Conservation (phyloP, 2,797 vertebrate genomes). For the Benthosema pterotum region DNA sequence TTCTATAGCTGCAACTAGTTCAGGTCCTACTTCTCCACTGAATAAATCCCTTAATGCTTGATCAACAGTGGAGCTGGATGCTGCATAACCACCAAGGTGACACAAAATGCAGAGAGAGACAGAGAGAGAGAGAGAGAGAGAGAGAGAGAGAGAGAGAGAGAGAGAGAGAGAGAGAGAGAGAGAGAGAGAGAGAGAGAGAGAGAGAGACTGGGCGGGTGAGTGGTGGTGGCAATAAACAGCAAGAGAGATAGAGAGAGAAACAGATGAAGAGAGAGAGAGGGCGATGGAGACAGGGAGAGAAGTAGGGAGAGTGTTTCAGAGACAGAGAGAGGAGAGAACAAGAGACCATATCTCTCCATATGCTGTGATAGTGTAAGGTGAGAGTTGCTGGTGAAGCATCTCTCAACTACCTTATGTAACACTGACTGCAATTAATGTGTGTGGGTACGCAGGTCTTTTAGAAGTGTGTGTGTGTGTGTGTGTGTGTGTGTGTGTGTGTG, state of each 20-base stretch:
- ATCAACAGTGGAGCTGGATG: constrained; percentile 12
- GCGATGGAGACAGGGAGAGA: neutral
- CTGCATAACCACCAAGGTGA: constrained; percentile 31
- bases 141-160: constrained; percentile 3
- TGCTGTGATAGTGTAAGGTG: constrained; percentile 22
- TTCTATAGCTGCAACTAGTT: neutral
- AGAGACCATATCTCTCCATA: constrained; percentile 25
- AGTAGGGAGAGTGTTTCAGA: constrained; percentile 8
- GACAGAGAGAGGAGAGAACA: constrained; percentile 1
- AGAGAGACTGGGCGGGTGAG: neutral
- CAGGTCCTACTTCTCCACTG: constrained; percentile 7
- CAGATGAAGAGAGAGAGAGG: neutral
- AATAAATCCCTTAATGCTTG: constrained; percentile 7
- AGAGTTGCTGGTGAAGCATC: constrained; percentile 26
- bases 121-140: constrained; percentile 7
- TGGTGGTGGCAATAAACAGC: neutral
- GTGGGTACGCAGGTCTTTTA: constrained; percentile 8
- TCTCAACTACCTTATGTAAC: constrained; percentile 49
- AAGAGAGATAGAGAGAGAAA: neutral
- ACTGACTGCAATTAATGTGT: constrained; percentile 33
- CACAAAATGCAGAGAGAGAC: constrained; percentile 7
- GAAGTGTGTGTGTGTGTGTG: constrained; percentile 16
- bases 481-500: neutral
- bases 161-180: constrained; percentile 3
- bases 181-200: constrained; percentile 2